phyloP scores from a whole-genome alignment of 2,888 invertebrate species.

The Auanema freiburgensis region DNA sequence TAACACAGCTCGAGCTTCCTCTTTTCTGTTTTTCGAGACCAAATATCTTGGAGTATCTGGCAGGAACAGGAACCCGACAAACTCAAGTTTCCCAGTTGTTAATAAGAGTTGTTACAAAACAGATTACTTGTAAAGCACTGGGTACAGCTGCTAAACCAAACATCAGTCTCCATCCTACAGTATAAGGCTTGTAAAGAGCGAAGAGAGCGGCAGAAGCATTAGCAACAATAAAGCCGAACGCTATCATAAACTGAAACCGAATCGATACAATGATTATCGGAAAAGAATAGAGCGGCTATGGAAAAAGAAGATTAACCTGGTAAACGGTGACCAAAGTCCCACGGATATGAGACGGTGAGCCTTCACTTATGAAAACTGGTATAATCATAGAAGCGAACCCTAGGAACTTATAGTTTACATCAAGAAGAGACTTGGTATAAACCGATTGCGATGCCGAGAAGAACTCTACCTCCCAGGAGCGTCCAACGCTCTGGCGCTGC shows the following conservation, averaged over 20 bases:
- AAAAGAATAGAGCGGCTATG: constrained; percentile 1
- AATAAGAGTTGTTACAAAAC: neutral
- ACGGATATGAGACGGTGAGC: constrained; percentile 67
- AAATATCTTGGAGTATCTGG: constrained; percentile 70
- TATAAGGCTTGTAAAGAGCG: constrained; percentile 64
- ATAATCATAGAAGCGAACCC: constrained; percentile 67
- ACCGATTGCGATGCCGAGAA: constrained; percentile 59
- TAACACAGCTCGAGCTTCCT: constrained; percentile 38
- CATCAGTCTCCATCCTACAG: constrained; percentile 71
- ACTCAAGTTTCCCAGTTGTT: constrained; percentile 66
- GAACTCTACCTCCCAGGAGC: constrained; percentile 50
- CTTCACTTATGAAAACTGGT: constrained; percentile 71
- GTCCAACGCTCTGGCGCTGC: constrained; percentile 46
- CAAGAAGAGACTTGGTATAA: neutral
- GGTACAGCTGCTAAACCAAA: constrained; percentile 68
- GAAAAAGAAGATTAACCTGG: constrained; percentile 20
- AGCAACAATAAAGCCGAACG: constrained; percentile 70
- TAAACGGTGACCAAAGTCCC: constrained; percentile 68
- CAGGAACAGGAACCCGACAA: constrained; percentile 70
- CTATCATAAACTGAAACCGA: constrained; percentile 65
- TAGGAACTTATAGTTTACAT: constrained; percentile 14
- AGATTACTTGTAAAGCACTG: constrained; percentile 30
- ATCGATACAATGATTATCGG: constrained; percentile 29
- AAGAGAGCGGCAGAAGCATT: constrained; percentile 69
- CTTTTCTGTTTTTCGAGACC: constrained; percentile 34